phyloP scores from a whole-genome alignment of 37 sponge, comb jelly and placozoan genomes.

The Haliclona indistincta region DNA sequence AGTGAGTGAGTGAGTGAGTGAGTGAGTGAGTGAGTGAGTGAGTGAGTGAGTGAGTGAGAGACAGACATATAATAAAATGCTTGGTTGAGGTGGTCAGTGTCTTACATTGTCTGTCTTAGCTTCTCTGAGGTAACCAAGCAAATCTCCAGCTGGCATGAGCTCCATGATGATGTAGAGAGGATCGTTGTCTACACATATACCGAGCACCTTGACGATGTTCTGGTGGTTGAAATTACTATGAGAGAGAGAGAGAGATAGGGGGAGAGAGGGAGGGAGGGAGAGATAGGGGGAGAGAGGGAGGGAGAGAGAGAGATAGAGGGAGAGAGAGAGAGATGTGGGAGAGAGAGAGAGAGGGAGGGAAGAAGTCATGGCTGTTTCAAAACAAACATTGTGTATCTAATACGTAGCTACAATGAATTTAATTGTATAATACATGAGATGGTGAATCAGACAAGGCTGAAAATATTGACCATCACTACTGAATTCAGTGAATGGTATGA shows the following conservation, averaged over 20 bases:
- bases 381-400: background rate
- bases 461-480: no score
- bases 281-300: no score
- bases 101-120: conserved; percentile 67
- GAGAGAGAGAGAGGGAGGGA: no score
- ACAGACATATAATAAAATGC: background rate
- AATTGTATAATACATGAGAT: no score
- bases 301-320: no score
- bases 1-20: no score
- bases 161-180: conserved; percentile 88
- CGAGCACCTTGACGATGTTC: conserved; percentile 74
- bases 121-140: conserved; percentile 74
- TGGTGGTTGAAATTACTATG: conserved; percentile 75
- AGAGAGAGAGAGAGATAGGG: background rate
- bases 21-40: conserved; percentile 35
- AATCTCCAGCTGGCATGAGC: conserved; percentile 84
- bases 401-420: background rate
- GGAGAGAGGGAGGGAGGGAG: background rate
- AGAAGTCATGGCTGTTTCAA: no score
- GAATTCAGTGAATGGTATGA: no score
- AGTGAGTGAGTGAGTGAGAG: conserved; percentile 29
- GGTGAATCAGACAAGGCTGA: no score
- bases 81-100: background rate
- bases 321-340: no score
- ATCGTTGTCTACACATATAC: conserved; percentile 79